Evolutionary conservation across 2,113 vertebrate genomes (phyloP), one percentile per base, ranked within the genome.

Genomic region (Dromaius novaehollandiae): DNA sequence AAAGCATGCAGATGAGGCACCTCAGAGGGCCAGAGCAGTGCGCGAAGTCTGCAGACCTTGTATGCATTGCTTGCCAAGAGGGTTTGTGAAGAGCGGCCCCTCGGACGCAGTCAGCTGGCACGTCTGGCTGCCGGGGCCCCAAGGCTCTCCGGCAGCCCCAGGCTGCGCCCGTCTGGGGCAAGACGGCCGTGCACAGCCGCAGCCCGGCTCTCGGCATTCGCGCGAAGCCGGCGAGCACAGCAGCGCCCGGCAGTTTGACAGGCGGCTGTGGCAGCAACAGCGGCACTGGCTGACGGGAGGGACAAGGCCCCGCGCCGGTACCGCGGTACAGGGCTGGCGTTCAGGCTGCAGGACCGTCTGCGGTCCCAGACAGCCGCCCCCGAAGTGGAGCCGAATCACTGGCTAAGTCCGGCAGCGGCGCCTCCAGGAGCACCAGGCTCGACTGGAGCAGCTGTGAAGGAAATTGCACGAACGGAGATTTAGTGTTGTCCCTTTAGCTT

Each of bases 401-500:
- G 69, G 95, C 90, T 96, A 93, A 93, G 96, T 96, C 92, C 94
- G 86, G 86, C 93, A 95, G 92, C 95, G 95, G 95, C 42, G 92
- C 96, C 95, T 94, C 91, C 91, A 96, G 96, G 96, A 97, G 95
- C 94, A 88, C 89, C 93, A 91, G 80, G 91, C 79, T 92, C 1
- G 22, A 88, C 88, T 69, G 90, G 96, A 96, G 88, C 85, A 64
- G 91, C 97, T 91, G 83, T 93, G 96, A 95, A 96, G 93, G 76
- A 97, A 96, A 97, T 96, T 93, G 88, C 94, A 93, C 92, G 95
- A 97, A 61, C 88, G 88, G 93, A 93, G 95, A 89, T 94, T 97
- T 95, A 80, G 93, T 74, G 92, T 96, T 95, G 92, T 94, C 88
- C 93, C 88, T 96, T 96, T 90, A 93, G 96, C 93, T 92, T 81